Evolutionary conservation across 2,888 invertebrate genomes (phyloP).

Genomic region (Trachelus troglodyta): DNA sequence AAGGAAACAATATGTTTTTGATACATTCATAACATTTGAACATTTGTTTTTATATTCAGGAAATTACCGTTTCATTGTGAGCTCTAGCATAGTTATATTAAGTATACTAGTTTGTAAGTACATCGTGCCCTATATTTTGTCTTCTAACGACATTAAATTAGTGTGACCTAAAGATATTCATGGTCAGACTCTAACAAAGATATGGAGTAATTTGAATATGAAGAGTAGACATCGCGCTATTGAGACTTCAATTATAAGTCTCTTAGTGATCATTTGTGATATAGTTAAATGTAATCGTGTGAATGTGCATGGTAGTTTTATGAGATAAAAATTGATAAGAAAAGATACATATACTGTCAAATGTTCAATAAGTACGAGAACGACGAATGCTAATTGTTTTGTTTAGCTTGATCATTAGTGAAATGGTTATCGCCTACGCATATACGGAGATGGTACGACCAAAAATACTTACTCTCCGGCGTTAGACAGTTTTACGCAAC

Average conservation of each 20-base stretch:
- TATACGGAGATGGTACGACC: constrained; percentile 2
- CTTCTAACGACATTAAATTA: neutral
- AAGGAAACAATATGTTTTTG: neutral
- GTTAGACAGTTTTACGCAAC: constrained; percentile 36
- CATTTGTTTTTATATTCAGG: neutral
- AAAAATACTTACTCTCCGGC: constrained; percentile 36
- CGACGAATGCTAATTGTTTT: constrained; percentile 17
- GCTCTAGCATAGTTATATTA: neutral
- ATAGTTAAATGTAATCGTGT: neutral
- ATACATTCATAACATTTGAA: neutral
- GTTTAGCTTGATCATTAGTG: constrained; percentile 19
- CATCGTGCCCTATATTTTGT: neutral
- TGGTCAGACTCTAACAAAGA: too few species aligned
- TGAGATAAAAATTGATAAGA: neutral
- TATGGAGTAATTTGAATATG: neutral
- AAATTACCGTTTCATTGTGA: neutral
- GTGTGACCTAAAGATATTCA: neutral
- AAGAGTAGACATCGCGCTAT: neutral
- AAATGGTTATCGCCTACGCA: constrained; percentile 22
- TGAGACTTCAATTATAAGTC: neutral
- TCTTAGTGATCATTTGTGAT: neutral
- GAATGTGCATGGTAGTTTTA: neutral
- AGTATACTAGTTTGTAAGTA: neutral
- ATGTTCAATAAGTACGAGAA: constrained; percentile 3
- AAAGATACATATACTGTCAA: constrained; percentile 2